A percentile compares a stretch with the other conserved stretches of the same genome.
These are phyloP conservation scores for Graptemys geographica DNA, from an alignment of 2,797 vertebrate genomes.

Conservation along the genomic window DNA sequence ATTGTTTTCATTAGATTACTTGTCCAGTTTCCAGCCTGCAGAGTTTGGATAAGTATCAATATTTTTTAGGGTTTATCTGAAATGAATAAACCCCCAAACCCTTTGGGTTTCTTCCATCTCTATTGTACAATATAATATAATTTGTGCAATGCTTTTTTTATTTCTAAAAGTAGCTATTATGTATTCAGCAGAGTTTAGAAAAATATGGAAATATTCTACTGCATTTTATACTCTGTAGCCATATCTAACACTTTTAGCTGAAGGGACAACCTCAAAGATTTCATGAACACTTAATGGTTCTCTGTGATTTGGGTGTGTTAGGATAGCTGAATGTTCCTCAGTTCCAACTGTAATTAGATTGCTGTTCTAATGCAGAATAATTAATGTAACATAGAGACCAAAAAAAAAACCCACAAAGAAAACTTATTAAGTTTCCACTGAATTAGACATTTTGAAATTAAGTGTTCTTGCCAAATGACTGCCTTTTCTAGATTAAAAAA, in stretches of 20 bases:
- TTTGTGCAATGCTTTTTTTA: background rate
- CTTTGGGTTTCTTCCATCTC: background rate
- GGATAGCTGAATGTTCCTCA: background rate
- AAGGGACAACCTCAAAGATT: background rate
- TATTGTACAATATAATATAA: background rate
- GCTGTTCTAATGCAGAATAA: constrained; percentile 65
- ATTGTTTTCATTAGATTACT: constrained; percentile 23
- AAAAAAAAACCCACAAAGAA: constrained; percentile 17
- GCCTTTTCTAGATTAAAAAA: constrained; percentile 55
- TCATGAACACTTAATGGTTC: constrained; percentile 2
- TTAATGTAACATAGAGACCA: constrained; percentile 32
- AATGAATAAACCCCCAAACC: background rate
- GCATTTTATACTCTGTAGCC: constrained; percentile 8
- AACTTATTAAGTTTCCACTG: constrained; percentile 59
- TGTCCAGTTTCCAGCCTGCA: constrained; percentile 1
- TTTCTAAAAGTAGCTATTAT: constrained; percentile 1
- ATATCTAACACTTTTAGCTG: background rate
- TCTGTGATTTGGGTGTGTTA: constrained; percentile 20
- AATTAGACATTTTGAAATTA: constrained; percentile 74
- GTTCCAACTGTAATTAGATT: constrained; percentile 42
- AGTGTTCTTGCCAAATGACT: constrained; percentile 62
- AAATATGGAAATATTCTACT: background rate
- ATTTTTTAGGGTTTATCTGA: background rate
- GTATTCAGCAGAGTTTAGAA: background rate
- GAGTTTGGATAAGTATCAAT: background rate